Conservation (phyloP, 2,888 invertebrate species). For the Julus scanicus region DNA sequence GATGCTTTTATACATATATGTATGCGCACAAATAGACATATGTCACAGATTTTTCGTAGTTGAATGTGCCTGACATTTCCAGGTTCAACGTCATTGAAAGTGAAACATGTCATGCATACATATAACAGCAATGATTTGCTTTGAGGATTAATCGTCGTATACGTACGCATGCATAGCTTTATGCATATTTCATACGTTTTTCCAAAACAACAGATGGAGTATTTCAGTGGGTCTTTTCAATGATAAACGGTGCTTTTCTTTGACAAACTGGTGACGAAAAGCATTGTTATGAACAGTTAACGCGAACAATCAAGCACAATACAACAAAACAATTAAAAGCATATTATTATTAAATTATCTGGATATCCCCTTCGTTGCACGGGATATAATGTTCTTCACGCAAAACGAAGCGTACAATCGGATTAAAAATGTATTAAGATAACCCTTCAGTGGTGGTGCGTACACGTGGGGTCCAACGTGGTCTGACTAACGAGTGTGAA, state of each 20-base stretch:
- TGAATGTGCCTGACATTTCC: background rate
- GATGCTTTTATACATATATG: too few species aligned
- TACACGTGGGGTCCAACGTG: background rate
- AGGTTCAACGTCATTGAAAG: background rate
- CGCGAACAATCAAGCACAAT: background rate
- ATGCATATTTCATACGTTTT: background rate
- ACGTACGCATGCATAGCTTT: background rate
- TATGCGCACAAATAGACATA: background rate
- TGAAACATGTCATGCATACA: background rate
- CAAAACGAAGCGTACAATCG: slow-evolving; percentile 28
- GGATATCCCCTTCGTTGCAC: background rate
- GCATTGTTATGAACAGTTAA: background rate
- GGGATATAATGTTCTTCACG: background rate
- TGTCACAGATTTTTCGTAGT: too few species aligned
- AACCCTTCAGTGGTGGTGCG: background rate
- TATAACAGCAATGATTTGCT: background rate
- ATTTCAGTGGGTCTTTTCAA: background rate
- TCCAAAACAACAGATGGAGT: background rate
- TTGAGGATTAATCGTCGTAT: background rate
- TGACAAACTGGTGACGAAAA: background rate
- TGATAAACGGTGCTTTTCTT: background rate
- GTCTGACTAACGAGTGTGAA: background rate
- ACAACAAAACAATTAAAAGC: background rate
- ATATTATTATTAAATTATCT: background rate
- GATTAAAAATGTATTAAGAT: slow-evolving; percentile 20